Base-by-base conservation (phyloP, 1,140 invertebrate species). In the Macrotrachela quadricornifera region DNA sequence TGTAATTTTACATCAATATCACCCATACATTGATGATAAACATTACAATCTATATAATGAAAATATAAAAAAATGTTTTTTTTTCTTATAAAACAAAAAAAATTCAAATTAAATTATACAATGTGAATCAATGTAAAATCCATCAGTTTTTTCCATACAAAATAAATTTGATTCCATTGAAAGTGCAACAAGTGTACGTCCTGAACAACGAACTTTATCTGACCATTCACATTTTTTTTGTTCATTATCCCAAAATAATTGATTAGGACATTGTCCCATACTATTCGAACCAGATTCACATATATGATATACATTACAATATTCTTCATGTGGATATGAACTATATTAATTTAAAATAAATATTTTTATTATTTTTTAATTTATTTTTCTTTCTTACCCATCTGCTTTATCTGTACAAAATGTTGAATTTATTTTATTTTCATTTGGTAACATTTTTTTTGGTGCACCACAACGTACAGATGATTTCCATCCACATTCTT, bases 301-400 rank as follows among this genome's bases (percentile, higher is more conserved):
- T 42, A 53, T 44, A 43, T 53, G 51, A 17, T 53, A 53, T 13
- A 53, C 51, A 48, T 53, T 53, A 48, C 51, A 53, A 42, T 53
- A 53, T 36, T 53, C 51, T 36, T 53, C 44, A 45, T 53, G 51
- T 30, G 51, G 36, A 16, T 53, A 53, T 15, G 51, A 44, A 43
- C 51, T 44, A 44, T 30, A 4, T 30, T 30, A 30, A 30, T 4
- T 30, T 30, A 30, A 30, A 30, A 30, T 4, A 30, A 30, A 30
- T 39, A 39, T 37, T 47, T 21, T 47, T 47, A 13, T 6, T 14
- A 36, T 42, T 47, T 39, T 37, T 44, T 46, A 36, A 46, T 44
- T 21, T 37, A 46, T 21, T 53, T 46, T 47, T 53, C 46, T 1
- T 47, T 16, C 6, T 21, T 21, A 39, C 40, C 46, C 18, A 46